A percentile compares a stretch with the other conserved stretches of the same genome.
Evolutionary conservation across 2,797 vertebrate genomes (phyloP).

Genomic region (Hozukius guyotensis): DNA sequence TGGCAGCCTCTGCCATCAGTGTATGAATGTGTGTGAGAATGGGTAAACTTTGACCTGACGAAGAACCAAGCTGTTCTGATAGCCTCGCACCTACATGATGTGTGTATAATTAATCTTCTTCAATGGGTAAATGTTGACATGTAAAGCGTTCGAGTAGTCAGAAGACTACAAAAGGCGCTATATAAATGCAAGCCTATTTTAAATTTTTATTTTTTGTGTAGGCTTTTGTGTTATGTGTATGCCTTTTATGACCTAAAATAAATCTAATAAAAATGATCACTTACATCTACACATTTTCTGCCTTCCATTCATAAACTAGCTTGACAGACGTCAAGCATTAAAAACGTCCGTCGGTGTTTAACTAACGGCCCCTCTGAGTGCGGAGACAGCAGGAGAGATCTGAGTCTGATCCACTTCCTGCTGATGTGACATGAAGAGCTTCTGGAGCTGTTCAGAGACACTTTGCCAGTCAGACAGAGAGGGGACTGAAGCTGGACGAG

Average conservation of each 20-base stretch:
- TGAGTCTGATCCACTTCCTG: conserved; percentile 18
- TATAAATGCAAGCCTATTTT: neutral
- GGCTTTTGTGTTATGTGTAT: neutral
- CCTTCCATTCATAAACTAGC: neutral
- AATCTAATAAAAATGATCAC: neutral
- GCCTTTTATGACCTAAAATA: neutral
- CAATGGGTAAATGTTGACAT: too few species aligned
- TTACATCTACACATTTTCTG: neutral
- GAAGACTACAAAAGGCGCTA: too few species aligned
- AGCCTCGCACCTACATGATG: too few species aligned
- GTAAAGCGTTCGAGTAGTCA: too few species aligned
- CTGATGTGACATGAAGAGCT: conserved; percentile 39
- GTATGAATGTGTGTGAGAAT: too few species aligned
- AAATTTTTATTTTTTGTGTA: neutral
- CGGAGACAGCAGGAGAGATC: conserved; percentile 4
- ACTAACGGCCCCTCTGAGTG: neutral
- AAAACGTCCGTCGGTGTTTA: neutral
- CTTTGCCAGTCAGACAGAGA: conserved; percentile 23
- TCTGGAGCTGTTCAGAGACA: conserved; percentile 33
- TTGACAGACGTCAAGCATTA: neutral
- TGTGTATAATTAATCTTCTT: too few species aligned
- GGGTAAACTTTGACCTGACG: too few species aligned
- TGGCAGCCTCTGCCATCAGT: too few species aligned
- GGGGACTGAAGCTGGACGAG: conserved; percentile 20
- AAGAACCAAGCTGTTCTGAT: too few species aligned